phyloP scores from a whole-genome alignment of 2,113 vertebrate species.

The Prionailurus bengalensis region DNA sequence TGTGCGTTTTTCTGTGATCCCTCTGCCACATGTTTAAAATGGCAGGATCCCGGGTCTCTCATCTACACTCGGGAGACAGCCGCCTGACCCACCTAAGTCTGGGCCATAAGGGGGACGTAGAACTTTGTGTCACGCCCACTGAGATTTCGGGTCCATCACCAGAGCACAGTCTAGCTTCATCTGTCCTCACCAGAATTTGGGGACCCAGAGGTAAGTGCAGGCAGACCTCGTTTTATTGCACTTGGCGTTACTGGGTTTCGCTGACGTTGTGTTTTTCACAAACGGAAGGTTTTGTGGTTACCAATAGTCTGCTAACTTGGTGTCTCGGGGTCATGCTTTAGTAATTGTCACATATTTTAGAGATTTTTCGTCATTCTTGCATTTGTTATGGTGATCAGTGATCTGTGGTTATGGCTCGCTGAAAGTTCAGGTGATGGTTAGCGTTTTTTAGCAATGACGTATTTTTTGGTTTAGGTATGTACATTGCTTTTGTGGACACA shows the following conservation, averaged over 20 bases:
- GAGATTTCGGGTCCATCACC: background rate
- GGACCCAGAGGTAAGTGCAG: background rate
- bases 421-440: background rate
- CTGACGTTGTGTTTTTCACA: background rate
- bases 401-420: background rate
- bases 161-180: fast-evolving
- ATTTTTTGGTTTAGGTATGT: background rate
- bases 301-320: background rate
- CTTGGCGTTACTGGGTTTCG: too few relatives aligned
- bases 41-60: background rate
- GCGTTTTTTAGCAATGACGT: background rate
- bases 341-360: background rate
- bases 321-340: background rate
- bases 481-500: background rate
- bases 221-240: background rate
- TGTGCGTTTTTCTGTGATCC: background rate
- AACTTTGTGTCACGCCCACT: background rate
- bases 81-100: too few relatives aligned
- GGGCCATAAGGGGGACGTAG: background rate
- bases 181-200: too few relatives aligned
- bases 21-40: background rate
- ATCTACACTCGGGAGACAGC: background rate
- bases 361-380: background rate
- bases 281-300: background rate
- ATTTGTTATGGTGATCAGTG: background rate